Evolutionary conservation across 2,113 vertebrate genomes (phyloP).

Genomic region (Egretta garzetta): DNA sequence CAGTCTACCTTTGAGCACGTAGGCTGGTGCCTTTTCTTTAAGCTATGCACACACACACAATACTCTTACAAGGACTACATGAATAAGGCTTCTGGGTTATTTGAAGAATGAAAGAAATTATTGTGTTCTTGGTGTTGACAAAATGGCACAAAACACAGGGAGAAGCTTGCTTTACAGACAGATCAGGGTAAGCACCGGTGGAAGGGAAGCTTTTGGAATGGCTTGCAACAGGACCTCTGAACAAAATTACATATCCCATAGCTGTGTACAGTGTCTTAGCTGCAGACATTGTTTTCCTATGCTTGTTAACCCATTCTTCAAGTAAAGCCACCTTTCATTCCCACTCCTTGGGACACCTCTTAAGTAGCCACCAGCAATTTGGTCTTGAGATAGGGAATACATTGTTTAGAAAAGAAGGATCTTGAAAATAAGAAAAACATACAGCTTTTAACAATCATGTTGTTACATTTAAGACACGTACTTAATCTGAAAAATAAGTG

Average conservation of each 20-base stretch:
- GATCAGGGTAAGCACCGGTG: neutral
- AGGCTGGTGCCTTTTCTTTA: neutral
- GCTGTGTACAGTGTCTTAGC: neutral
- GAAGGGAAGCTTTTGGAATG: neutral
- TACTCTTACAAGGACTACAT: neutral
- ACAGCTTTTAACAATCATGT: neutral
- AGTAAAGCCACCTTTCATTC: neutral
- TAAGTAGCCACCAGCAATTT: neutral
- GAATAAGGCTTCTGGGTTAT: neutral
- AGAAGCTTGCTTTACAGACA: neutral
- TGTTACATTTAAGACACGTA: neutral
- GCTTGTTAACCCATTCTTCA: neutral
- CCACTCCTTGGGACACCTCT: neutral
- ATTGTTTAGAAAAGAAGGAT: neutral
- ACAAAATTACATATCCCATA: neutral
- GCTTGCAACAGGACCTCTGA: neutral
- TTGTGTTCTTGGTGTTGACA: neutral
- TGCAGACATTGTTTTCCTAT: neutral
- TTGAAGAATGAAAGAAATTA: neutral
- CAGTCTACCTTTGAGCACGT: neutral
- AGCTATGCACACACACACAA: accelerated
- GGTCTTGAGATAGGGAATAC: neutral
- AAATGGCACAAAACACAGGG: conserved; percentile 5
- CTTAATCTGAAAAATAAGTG: neutral
- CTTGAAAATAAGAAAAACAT: neutral